A percentile compares a stretch with the other conserved stretches of the same genome.
phyloP scores from a whole-genome alignment of 1,140 invertebrate genomes.

The Hylaeus anthracinus region DNA sequence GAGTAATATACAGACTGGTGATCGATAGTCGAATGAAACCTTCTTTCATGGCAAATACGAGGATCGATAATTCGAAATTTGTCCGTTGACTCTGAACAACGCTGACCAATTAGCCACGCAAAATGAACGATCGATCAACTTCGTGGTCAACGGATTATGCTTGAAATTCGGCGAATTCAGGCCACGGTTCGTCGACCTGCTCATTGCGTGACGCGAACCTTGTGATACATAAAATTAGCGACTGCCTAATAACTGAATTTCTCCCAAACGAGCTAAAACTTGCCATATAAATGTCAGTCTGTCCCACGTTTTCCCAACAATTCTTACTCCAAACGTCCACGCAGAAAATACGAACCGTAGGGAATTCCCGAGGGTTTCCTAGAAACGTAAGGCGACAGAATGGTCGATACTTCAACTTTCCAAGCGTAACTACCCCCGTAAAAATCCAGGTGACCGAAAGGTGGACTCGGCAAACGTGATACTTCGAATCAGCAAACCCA shows the following conservation, averaged over 20 bases:
- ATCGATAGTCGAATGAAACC: too few relatives aligned
- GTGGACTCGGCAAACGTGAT: too few relatives aligned
- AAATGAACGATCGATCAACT: slow-evolving; percentile 16
- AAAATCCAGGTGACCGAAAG: too few relatives aligned
- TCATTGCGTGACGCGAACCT: slow-evolving; percentile 29
- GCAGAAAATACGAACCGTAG: background rate
- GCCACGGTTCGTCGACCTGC: slow-evolving; percentile 44
- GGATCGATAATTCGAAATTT: background rate
- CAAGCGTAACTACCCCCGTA: too few relatives aligned
- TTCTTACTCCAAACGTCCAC: background rate
- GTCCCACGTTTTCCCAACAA: background rate
- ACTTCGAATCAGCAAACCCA: too few relatives aligned
- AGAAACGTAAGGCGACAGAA: too few relatives aligned
- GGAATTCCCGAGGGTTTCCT: background rate
- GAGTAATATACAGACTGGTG: too few relatives aligned
- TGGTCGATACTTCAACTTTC: too few relatives aligned
- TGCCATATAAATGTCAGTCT: background rate
- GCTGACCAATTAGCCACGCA: background rate
- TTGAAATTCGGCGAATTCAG: slow-evolving; percentile 47
- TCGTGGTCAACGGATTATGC: slow-evolving; percentile 31
- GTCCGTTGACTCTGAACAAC: background rate
- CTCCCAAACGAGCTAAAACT: background rate
- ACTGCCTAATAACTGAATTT: background rate
- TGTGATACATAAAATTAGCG: slow-evolving; percentile 25
- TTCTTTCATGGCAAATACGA: background rate